These are phyloP conservation scores for Xenopus laevis DNA, from an alignment of 2,113 vertebrate species.

Conservation along the genomic window DNA sequence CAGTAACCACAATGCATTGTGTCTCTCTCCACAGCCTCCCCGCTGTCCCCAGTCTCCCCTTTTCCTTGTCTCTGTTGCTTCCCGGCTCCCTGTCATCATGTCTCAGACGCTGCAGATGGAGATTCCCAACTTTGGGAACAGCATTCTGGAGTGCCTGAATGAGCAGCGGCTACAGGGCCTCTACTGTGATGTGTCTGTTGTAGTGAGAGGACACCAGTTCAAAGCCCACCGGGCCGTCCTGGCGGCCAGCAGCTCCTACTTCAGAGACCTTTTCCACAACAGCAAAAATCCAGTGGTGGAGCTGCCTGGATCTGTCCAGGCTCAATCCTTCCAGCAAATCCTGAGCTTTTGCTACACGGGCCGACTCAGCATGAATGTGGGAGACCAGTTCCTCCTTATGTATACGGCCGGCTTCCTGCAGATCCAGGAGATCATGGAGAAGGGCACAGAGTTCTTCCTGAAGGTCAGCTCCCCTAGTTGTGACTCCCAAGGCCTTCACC, in stretches of 20 bases:
- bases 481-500: constrained; percentile 87
- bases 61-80: neutral
- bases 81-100: constrained; percentile 57
- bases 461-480: constrained; percentile 94
- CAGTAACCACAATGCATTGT: too few species aligned
- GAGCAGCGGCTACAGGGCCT: constrained; percentile 94
- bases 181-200: constrained; percentile 93
- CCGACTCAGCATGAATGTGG: constrained; percentile 89
- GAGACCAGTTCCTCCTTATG: constrained; percentile 92
- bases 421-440: constrained; percentile 98
- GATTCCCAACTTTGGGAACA: constrained; percentile 97
- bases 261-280: constrained; percentile 90
- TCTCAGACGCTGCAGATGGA: constrained; percentile 96
- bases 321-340: constrained; percentile 94
- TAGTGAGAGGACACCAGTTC: constrained; percentile 87
- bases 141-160: constrained; percentile 93
- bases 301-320: constrained; percentile 85
- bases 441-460: constrained; percentile 91
- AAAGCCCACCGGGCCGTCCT: constrained; percentile 90
- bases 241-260: constrained; percentile 91
- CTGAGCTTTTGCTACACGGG: constrained; percentile 94
- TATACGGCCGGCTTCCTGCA: constrained; percentile 93
- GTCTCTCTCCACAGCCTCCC: neutral
- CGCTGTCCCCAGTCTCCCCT: constrained; percentile 1
- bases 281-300: constrained; percentile 87